phyloP scores from a whole-genome alignment of 2,113 vertebrate species.

The Ancistrus triradiatus region DNA sequence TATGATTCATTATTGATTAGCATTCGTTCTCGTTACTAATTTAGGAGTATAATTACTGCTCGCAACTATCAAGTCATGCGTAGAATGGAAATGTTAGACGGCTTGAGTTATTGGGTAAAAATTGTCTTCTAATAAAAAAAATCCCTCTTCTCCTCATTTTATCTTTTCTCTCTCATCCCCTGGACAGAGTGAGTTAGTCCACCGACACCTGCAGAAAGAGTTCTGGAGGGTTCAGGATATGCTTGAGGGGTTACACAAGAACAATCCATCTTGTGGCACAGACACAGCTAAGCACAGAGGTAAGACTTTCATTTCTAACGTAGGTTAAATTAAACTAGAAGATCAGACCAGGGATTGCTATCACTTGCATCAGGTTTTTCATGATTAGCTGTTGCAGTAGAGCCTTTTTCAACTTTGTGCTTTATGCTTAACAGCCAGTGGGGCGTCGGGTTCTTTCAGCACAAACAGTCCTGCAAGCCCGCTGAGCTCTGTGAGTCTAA shows the following conservation, averaged over 20 bases:
- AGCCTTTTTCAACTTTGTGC: neutral
- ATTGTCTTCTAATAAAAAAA: too few species aligned
- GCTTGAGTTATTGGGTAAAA: too few species aligned
- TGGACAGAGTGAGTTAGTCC: constrained; percentile 81
- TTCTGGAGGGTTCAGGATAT: constrained; percentile 96
- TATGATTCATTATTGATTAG: too few species aligned
- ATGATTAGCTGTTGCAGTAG: too few species aligned
- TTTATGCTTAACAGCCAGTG: constrained; percentile 68
- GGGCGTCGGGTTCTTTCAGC: constrained; percentile 81
- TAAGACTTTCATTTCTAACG: constrained; percentile 52
- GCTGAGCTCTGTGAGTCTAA: constrained; percentile 90
- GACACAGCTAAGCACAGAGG: constrained; percentile 91
- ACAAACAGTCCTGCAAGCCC: constrained; percentile 96
- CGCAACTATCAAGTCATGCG: too few species aligned
- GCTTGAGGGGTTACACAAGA: constrained; percentile 91
- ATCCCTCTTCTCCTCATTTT: neutral
- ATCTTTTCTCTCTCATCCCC: rapidly evolving
- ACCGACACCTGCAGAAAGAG: constrained; percentile 90
- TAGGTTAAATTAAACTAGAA: too few species aligned
- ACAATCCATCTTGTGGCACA: constrained; percentile 83
- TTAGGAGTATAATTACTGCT: too few species aligned
- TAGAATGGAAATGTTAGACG: too few species aligned
- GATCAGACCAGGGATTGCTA: too few species aligned
- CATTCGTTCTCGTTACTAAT: too few species aligned
- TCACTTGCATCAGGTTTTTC: too few species aligned